Base-by-base conservation (phyloP, 1,140 invertebrate genomes). In the Heliothis subflexa region DNA sequence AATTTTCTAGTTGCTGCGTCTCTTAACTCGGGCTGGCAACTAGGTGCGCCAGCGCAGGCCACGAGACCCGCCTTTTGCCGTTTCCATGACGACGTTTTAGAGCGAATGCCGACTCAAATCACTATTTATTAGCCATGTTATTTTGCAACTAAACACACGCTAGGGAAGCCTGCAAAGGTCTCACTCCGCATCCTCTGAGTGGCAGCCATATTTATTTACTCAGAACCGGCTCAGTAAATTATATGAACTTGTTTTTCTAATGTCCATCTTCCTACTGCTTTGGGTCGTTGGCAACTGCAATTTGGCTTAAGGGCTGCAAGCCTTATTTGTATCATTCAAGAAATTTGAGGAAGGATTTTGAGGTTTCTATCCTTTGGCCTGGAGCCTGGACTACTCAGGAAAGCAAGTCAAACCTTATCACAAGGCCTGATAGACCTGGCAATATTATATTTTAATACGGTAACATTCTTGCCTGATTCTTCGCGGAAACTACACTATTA, bases 41-140 rank as follows among this genome's bases (percentile, higher is more conserved):
- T 57, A 74, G 76, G 75, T 78, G 79, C 74, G 79, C 77, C 79
- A 12, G 55, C 81, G 81, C 85, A 86, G 77, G 82, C 81, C 81
- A 72, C 72, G 57, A 78, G 81, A 74, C 81, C 86, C 87, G 86
- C 87, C 86, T 87, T 87, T 76, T 85, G 83, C 83, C 84, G 85
- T 88, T 88, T 85, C 83, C 82, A 81, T 76, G 82, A 84, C 84
- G 86, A 90, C 85, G 85, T 88, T 88, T 86, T 78, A 83, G 85
- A 86, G 82, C 85, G 82, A 86, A 85, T 82, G 84, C 87, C 83
- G 83, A 82, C 81, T 83, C 88, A 89, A 90, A 92, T 90, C 86
- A 90, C 89, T 88, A 88, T 91, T 90, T 88, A 92, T 92, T 89
- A 90, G 82, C 52, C 59, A 81, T 86, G 83, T 86, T 85, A 86